These are phyloP conservation scores for Drosophila atripex DNA, from an alignment of 2,888 invertebrate species.

Conservation along the genomic window DNA sequence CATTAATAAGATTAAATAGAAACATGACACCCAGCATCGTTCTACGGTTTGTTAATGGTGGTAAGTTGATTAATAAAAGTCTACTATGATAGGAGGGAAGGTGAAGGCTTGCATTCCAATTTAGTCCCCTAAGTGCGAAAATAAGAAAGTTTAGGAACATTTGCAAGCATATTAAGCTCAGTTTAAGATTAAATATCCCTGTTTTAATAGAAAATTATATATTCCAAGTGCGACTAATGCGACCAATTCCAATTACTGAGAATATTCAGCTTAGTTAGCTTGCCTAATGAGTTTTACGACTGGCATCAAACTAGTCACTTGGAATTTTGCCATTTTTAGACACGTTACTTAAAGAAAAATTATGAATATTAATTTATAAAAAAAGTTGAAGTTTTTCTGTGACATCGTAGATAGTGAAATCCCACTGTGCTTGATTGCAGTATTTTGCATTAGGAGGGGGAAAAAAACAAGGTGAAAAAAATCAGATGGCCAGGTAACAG, in stretches of 20 bases:
- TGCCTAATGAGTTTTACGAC: no score
- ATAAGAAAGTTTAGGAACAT: no score
- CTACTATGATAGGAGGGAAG: no score
- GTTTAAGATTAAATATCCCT: not conserved
- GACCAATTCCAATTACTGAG: not conserved
- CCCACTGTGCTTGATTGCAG: slow-evolving; percentile 27
- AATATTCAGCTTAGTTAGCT: not conserved
- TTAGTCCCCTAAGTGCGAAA: no score
- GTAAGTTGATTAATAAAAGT: no score
- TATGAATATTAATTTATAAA: not conserved
- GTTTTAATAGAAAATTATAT: not conserved
- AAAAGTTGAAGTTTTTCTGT: not conserved
- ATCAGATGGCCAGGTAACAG: slow-evolving; percentile 60
- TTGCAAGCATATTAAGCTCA: not conserved
- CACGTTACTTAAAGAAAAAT: not conserved
- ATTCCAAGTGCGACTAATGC: not conserved
- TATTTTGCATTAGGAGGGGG: slow-evolving; percentile 11
- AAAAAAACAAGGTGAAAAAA: slow-evolving; percentile 30
- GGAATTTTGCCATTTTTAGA: no score
- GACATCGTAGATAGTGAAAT: not conserved
- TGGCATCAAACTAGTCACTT: no score
- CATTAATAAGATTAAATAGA: no score
- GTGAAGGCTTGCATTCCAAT: no score
- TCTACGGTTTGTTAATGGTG: no score
- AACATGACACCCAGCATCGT: no score